Evolutionary conservation across 2,797 vertebrate species (phyloP), one percentile per base, ranked within the genome.

Genomic region (Galagoides demidoff): DNA sequence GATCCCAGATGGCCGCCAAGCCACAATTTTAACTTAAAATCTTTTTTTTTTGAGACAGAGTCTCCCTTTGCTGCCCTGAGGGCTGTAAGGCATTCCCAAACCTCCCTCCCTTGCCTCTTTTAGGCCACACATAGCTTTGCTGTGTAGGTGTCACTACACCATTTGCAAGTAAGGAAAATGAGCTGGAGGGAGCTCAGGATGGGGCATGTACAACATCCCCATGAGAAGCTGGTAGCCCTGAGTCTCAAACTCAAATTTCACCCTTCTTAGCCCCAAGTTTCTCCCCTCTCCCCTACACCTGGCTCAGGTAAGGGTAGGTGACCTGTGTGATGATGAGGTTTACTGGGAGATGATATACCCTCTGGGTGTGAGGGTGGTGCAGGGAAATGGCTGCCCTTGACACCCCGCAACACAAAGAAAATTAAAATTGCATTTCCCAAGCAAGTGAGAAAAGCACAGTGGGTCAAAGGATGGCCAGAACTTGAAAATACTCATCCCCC

Each of bases 341-440:
- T 66, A 7, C 57, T 59, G 31, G 39, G 14, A 84, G 63, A 52
- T 10, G 23, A 5, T 16, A 66, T 1, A 10, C 17, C 43, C n/a
- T 79, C 68, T 85, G 16, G 81, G 3, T 79, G 12, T 23, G 23
- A 10, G 22, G 29, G 9, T 27, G 2, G 29, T 31, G 23, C 4
- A 39, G 7, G 37, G 19, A 86, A 52, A 52, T 52, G 87, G 11
- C 25, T 9, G 57, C 31, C 64, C 11, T 22, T 34, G 49, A 52
- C 22, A 43, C 39, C 27, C 31, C 29, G 16, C 2, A 93, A 95
- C 66, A 31, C 45, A 83, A 43, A 92, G 68, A 64, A 95, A 85
- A 92, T 88, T 92, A 85, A 93, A 95, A 95, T 93, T 68, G 63
- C 19, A 45, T 94, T 85, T 66, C n/a, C 37, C 55, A 70, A 83